Evolutionary conservation across 2,888 invertebrate species (phyloP), one percentile per base, ranked within the genome.

Genomic region (Cataglyphis albicans): DNA sequence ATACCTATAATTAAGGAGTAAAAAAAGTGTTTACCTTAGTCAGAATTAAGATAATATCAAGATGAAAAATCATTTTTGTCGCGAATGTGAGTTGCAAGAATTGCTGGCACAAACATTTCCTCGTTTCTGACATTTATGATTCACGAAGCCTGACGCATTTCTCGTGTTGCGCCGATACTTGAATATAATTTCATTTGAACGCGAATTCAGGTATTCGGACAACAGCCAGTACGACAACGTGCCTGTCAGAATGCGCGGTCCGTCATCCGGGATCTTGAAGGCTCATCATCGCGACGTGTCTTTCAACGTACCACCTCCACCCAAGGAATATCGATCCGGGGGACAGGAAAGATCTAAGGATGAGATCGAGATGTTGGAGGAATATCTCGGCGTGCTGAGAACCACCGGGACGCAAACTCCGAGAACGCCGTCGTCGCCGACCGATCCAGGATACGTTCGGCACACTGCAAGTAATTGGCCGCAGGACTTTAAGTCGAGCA

Each of bases 381-480:
- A 94, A 48, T 93, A 92, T 87, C 93, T 94, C 81, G 92, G 91
- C 64, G 92, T 87, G 38, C 84, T 94, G 7, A 91, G 91, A 88
- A 93, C 92, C 12, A 88, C 93, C 18, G 92, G 91, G 15, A 93
- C 90, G 4, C 93, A 91, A 63, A 93, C 93, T 0, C 35, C 81
- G 1, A 85, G 89, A 41, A 70, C 82, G 15, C 95, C 95, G 0
- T 96, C 96, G n/a, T 96, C 96, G 0, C 97, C 97, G 0, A 96
- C 96, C 0, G 97, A 97, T 93, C 97, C 97, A 0, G 97, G 97
- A 3, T 97, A 96, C 90, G 97, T 97, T 1, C 96, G 97, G 91
- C 97, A 97, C 91, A 96, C 97, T 0, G 97, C 97, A 0, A 96
- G 96, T 85, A 96, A 96, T 89, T 97, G 97, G 97, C 95, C 95